phyloP scores from a whole-genome alignment of 2,888 invertebrate genomes.

The Oscheius sp. region DNA sequence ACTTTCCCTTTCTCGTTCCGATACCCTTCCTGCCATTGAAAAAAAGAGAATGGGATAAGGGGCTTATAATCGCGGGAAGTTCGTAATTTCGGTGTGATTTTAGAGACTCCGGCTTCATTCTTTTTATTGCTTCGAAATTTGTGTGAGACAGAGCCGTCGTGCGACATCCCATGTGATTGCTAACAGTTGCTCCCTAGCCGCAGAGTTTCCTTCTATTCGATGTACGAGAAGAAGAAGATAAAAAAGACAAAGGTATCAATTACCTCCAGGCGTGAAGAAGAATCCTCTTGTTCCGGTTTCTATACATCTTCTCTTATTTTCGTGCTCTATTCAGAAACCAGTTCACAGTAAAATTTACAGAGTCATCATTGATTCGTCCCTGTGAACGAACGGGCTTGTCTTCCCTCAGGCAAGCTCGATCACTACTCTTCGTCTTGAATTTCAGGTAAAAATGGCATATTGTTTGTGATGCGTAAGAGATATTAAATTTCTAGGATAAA shows the following conservation, averaged over 20 bases:
- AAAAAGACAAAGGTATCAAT: not conserved
- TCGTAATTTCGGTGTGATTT: not conserved
- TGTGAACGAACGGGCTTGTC: conserved; percentile 27
- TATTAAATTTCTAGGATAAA: too few relatives aligned
- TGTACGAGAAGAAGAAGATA: too few relatives aligned
- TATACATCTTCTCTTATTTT: conserved; percentile 13
- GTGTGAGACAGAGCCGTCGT: conserved; percentile 19
- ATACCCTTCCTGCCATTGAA: conserved; percentile 1
- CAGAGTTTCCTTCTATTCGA: conserved; percentile 14
- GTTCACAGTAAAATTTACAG: conserved; percentile 15
- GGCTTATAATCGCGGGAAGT: not conserved
- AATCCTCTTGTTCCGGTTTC: conserved; percentile 11
- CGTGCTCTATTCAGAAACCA: conserved; percentile 15
- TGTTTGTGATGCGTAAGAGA: too few relatives aligned
- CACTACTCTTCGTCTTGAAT: not conserved
- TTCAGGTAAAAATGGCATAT: not conserved
- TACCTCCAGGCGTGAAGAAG: not conserved
- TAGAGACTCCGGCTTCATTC: too few relatives aligned
- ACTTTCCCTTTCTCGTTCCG: conserved; percentile 19
- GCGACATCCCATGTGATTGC: conserved; percentile 27
- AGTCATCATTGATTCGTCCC: conserved; percentile 26
- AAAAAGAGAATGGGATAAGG: not conserved
- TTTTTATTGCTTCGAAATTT: conserved; percentile 28
- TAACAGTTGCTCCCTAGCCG: conserved; percentile 23
- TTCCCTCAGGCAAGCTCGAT: conserved; percentile 24